Conservation (phyloP, 2,888 invertebrate genomes). For the Campoplex nolae region DNA sequence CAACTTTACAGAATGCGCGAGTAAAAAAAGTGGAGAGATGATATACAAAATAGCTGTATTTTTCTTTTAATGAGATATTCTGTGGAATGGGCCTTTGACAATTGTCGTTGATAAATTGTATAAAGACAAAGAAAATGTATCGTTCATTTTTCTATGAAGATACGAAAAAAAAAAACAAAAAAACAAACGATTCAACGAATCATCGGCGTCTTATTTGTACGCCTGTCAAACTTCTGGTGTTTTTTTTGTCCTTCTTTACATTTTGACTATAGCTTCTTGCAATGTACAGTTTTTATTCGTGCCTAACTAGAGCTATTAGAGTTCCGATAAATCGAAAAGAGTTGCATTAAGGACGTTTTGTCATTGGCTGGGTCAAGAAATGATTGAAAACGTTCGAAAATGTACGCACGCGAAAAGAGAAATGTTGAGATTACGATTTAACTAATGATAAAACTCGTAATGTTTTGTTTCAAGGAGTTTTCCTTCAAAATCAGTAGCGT, state of each 20-base stretch:
- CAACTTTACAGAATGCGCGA: conserved; percentile 44
- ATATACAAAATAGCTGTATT: conserved; percentile 43
- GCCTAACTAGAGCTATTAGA: not conserved
- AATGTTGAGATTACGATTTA: not conserved
- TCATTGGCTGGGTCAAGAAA: not conserved
- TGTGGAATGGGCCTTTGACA: not conserved
- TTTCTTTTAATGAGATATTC: conserved; percentile 5
- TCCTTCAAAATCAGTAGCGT: too few relatives aligned
- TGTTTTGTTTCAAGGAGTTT: too few relatives aligned
- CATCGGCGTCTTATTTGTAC: not conserved
- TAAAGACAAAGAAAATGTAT: not conserved
- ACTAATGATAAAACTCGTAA: not conserved
- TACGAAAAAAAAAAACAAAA: not conserved
- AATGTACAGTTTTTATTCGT: conserved; percentile 6
- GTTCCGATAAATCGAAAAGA: conserved; percentile 1
- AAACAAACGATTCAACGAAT: conserved; percentile 18
- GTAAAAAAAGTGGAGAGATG: conserved; percentile 51
- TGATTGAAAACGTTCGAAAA: not conserved
- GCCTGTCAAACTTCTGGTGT: not conserved
- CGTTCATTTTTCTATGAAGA: not conserved
- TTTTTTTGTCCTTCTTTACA: not conserved
- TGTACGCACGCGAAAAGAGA: too few relatives aligned
- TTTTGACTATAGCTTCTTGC: not conserved
- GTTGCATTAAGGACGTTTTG: not conserved
- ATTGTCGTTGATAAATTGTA: not conserved